A percentile compares a stretch with the other conserved stretches of the same genome.
These are phyloP conservation scores for Megalonaias nervosa DNA, from an alignment of 1,140 invertebrate genomes.

Conservation along the genomic window DNA sequence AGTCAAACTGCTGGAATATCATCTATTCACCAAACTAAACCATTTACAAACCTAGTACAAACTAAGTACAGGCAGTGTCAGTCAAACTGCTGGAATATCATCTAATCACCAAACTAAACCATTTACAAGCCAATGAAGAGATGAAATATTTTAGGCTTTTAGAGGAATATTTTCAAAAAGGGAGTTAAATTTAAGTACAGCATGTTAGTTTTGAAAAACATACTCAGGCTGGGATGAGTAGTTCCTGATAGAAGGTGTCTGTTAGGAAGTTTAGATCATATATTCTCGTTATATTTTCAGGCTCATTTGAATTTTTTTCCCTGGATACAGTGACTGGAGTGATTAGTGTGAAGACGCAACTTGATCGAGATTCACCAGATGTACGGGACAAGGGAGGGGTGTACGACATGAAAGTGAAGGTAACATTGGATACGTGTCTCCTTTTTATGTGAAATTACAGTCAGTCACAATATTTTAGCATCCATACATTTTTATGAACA, in stretches of 20 bases:
- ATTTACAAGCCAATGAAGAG: too few relatives aligned
- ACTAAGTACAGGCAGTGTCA: too few relatives aligned
- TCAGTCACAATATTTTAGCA: not conserved
- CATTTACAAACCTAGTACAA: too few relatives aligned
- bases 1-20: too few relatives aligned
- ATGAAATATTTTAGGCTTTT: too few relatives aligned
- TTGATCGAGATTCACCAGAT: constrained; percentile 55
- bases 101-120: too few relatives aligned
- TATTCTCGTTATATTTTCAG: constrained; percentile 34
- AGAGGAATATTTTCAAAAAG: too few relatives aligned
- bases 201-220: not conserved
- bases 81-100: too few relatives aligned
- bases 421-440: constrained; percentile 6
- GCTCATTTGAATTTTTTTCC: constrained; percentile 53
- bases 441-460: not conserved
- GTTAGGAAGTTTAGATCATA: not conserved
- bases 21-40: too few relatives aligned
- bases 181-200: too few relatives aligned
- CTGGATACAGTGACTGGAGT: constrained; percentile 51
- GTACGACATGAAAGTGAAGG: constrained; percentile 62
- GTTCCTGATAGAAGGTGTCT: not conserved
- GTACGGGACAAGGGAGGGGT: constrained; percentile 60
- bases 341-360: constrained; percentile 53
- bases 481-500: not conserved
- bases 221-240: not conserved